Conservation (phyloP, 2,888 invertebrate genomes). For the Tipula vernalis region DNA sequence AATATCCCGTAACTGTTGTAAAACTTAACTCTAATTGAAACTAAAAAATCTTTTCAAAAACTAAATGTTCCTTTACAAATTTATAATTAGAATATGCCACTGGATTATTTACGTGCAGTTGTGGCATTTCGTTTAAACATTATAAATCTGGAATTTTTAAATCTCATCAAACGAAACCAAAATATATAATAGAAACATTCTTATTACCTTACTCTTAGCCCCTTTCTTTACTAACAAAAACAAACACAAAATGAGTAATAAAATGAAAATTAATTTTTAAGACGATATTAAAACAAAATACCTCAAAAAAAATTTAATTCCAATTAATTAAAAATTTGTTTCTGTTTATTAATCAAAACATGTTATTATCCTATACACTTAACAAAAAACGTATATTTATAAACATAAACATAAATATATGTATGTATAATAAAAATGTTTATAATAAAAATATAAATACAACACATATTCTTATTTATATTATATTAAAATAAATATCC, state of each 20-base stretch:
- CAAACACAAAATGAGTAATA: not conserved
- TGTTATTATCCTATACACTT: not conserved
- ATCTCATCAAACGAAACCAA: not conserved
- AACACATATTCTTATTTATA: not conserved
- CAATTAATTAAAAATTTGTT: slow-evolving; percentile 11
- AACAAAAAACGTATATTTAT: not conserved
- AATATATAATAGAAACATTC: not conserved
- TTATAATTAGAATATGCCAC: not conserved
- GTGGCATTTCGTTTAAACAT: not conserved
- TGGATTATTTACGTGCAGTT: not conserved
- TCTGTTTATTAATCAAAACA: slow-evolving; percentile 9
- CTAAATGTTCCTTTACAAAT: not conserved
- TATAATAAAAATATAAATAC: not conserved
- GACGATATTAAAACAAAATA: not conserved
- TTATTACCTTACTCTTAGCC: not conserved
- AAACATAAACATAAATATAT: not conserved
- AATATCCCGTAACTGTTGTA: not conserved
- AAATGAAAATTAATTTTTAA: not conserved
- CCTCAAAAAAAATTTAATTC: not conserved
- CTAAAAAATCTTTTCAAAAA: not conserved
- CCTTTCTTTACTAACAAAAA: not conserved
- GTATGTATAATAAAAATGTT: not conserved
- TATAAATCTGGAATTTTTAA: not conserved
- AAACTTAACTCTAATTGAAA: not conserved
- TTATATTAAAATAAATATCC: not conserved